These are phyloP conservation scores for Alca torda DNA, from an alignment of 2,797 vertebrate genomes.

Conservation along the genomic window DNA sequence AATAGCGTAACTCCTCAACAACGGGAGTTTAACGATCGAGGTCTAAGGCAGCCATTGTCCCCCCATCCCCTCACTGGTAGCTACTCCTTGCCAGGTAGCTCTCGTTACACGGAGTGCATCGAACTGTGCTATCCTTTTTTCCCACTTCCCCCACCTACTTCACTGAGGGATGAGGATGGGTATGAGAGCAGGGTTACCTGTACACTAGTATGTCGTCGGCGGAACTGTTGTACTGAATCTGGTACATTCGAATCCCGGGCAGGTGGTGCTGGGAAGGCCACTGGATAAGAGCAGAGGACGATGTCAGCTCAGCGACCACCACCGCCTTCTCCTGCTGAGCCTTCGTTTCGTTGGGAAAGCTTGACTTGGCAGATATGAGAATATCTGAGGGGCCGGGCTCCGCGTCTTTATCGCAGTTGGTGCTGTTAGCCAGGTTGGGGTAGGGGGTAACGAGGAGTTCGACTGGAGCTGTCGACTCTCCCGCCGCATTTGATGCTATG, in stretches of 20 bases:
- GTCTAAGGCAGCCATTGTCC: neutral
- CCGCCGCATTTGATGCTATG: conserved; percentile 92
- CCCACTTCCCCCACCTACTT: no score
- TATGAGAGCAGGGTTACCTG: conserved; percentile 73
- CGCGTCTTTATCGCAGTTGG: conserved; percentile 82
- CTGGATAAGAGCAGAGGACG: conserved; percentile 84
- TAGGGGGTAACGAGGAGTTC: conserved; percentile 86
- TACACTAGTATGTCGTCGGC: conserved; percentile 90
- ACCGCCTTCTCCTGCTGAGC: conserved; percentile 78
- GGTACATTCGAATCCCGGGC: conserved; percentile 90
- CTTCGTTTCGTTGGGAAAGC: conserved; percentile 32
- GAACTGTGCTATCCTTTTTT: neutral
- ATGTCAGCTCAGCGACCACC: conserved; percentile 85
- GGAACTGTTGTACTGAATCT: conserved; percentile 96
- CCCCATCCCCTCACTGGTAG: neutral
- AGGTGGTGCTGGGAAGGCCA: conserved; percentile 90
- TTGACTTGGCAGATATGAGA: conserved; percentile 56
- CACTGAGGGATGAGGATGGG: accelerated
- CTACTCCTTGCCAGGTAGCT: neutral
- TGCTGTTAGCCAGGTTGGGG: conserved; percentile 81
- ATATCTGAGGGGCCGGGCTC: conserved; percentile 83
- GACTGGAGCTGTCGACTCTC: conserved; percentile 88
- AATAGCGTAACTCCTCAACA: neutral
- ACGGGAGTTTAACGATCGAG: neutral
- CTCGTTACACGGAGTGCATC: accelerated